Evolutionary conservation across 2,113 vertebrate species (phyloP), one percentile per base, ranked within the genome.

Genomic region (Scolopax mira): DNA sequence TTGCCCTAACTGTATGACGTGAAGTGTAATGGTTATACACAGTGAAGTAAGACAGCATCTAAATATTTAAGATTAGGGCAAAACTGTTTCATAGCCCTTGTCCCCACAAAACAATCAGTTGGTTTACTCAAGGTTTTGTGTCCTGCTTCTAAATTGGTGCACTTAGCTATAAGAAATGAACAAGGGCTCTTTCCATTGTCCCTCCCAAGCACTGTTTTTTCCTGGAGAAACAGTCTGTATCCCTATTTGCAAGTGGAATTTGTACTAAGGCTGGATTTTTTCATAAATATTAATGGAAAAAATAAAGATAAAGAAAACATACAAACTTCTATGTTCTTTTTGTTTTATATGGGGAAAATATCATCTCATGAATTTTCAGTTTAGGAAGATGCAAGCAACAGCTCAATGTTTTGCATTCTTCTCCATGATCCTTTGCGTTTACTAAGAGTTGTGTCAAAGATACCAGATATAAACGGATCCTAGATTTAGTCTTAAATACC

Each of bases 11-110:
- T 13, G 18, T 9, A 51, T 23, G 27, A 65, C 67, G 80, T n/a
- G 15, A 61, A 74, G 65, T 0, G 1, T n/a, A 79, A 55, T 3
- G 0, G 3, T 10, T 16, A 35, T 1, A 21, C 9, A 18, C 14
- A 71, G 5, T 22, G 18, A 91, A 39, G 8, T 16, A 62, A 61
- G 13, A 55, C 4, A 75, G 18, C 3, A 35, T 4, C 12, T 24
- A 88, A 85, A 30, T 21, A 31, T 37, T 74, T 62, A 83, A 23
- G n/a, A 74, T 78, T 1, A 1, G 7, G 8, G 42, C 4, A 67
- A 70, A 28, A 13, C 1, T 11, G 3, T 46, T 74, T 62, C 25
- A 35, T 6, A 62, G 17, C 10, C 13, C 30, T 37, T 79, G 11
- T 11, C 10, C 9, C 33, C 19, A 70, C 13, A 80, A 90, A 85